A percentile compares a stretch with the other conserved stretches of the same genome.
Conservation (phyloP, 2,797 vertebrate species). For the Ara ararauna region DNA sequence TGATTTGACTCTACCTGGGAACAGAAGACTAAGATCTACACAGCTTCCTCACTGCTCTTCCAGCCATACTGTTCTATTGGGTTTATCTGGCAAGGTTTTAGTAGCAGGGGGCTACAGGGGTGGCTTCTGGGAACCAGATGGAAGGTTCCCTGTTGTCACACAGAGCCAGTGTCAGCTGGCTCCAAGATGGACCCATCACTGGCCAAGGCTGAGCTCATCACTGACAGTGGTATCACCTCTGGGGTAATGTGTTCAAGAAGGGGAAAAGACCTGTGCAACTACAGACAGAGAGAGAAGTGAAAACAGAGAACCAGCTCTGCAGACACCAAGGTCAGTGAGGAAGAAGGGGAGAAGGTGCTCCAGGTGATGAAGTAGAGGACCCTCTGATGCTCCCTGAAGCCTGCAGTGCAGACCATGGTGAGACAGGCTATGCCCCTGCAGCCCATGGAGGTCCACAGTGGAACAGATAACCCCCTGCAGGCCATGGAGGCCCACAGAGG, state of each 20-base stretch:
- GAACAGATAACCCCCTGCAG: neutral
- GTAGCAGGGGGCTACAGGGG: fast-evolving
- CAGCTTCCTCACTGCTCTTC: neutral
- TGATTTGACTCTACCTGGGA: neutral
- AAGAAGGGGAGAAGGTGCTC: neutral
- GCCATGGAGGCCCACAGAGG: fast-evolving
- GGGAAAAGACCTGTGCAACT: neutral
- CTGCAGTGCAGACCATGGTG: neutral
- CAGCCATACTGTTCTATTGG: neutral
- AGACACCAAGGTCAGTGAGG: neutral
- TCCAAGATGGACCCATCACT: fast-evolving
- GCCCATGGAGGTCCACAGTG: no score
- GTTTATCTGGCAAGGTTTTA: neutral
- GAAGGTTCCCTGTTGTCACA: neutral
- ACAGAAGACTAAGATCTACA: neutral
- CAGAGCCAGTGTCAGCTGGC: neutral
- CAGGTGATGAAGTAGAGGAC: neutral
- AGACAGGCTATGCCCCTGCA: neutral
- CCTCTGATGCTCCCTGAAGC: neutral
- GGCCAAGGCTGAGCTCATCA: neutral
- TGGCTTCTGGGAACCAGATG: neutral
- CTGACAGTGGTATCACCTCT: neutral
- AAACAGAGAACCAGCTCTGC: neutral
- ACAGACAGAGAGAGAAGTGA: neutral
- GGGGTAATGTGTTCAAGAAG: neutral